phyloP scores from a whole-genome alignment of 2,888 invertebrate genomes.

The Yponomeuta sedellus region DNA sequence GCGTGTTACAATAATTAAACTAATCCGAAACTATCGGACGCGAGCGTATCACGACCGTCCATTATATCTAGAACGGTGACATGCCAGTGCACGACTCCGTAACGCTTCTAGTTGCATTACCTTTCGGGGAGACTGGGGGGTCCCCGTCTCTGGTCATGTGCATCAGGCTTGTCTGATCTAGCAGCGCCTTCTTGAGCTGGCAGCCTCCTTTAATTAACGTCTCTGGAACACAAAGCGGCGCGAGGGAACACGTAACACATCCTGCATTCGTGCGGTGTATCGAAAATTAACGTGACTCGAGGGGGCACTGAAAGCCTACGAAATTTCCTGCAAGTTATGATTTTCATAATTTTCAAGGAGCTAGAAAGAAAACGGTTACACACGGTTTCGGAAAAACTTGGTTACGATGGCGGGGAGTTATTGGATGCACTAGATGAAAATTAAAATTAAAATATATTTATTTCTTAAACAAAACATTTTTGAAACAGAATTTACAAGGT shows the following conservation, averaged over 20 bases:
- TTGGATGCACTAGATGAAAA: no score
- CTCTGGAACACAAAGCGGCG: conserved; percentile 43
- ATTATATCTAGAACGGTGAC: conserved; percentile 32
- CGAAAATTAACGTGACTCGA: not conserved
- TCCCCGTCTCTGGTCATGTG: conserved; percentile 5
- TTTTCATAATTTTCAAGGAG: no score
- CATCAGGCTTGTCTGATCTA: conserved; percentile 45
- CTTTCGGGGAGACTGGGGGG: not conserved
- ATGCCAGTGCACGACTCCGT: not conserved
- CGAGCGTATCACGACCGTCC: conserved; percentile 39
- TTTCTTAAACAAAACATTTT: no score
- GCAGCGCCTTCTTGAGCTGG: conserved; percentile 66
- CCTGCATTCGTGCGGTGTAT: not conserved
- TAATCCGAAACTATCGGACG: conserved; percentile 44
- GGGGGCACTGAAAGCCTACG: not conserved
- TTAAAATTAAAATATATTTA: no score
- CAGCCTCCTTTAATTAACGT: conserved; percentile 69
- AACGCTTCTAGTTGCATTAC: not conserved
- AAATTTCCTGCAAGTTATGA: no score
- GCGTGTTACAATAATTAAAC: conserved; percentile 51
- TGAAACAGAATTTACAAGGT: no score
- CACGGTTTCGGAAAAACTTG: no score
- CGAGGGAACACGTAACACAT: conserved; percentile 12
- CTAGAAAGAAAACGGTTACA: no score
- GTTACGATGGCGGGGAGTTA: no score